Evolutionary conservation across 2,113 vertebrate genomes (phyloP).

Genomic region (Gallinago undulata): DNA sequence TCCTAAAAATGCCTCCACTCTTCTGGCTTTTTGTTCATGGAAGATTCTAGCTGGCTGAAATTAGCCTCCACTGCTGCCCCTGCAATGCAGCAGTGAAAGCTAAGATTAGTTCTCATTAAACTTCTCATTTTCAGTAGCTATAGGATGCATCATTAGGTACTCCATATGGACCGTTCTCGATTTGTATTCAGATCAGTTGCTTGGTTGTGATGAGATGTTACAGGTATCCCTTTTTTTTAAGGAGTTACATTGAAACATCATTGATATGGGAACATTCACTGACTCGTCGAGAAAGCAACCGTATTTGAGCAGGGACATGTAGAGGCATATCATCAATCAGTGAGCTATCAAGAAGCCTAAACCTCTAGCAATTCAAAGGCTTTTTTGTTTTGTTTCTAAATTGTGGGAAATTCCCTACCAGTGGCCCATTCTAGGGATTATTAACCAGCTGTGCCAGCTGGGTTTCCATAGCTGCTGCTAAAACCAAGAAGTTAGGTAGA

Average conservation of each 20-base stretch:
- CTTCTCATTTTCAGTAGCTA: neutral
- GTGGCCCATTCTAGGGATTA: neutral
- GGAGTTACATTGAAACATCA: neutral
- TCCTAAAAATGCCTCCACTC: constrained; percentile 78
- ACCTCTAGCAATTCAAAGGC: neutral
- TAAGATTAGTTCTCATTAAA: constrained; percentile 43
- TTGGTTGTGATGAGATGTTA: neutral
- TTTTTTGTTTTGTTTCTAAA: neutral
- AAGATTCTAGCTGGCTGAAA: constrained; percentile 51
- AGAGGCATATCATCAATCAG: neutral
- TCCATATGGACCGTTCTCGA: neutral
- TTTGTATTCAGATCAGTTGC: neutral
- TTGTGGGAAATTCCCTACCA: neutral
- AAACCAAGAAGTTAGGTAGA: neutral
- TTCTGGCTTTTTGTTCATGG: constrained; percentile 69
- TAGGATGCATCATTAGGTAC: neutral
- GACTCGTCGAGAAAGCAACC: neutral
- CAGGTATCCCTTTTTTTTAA: neutral
- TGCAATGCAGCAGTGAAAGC: constrained; percentile 72
- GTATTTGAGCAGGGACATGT: neutral
- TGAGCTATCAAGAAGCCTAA: neutral
- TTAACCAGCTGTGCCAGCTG: neutral
- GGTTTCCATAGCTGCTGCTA: neutral
- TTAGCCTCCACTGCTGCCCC: constrained; percentile 74
- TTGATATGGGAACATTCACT: neutral